Percentiles rank a stretch among this genome's conserved stretches.
Conservation (phyloP, 1,140 invertebrate species). For the Drosophila suzukii region DNA sequence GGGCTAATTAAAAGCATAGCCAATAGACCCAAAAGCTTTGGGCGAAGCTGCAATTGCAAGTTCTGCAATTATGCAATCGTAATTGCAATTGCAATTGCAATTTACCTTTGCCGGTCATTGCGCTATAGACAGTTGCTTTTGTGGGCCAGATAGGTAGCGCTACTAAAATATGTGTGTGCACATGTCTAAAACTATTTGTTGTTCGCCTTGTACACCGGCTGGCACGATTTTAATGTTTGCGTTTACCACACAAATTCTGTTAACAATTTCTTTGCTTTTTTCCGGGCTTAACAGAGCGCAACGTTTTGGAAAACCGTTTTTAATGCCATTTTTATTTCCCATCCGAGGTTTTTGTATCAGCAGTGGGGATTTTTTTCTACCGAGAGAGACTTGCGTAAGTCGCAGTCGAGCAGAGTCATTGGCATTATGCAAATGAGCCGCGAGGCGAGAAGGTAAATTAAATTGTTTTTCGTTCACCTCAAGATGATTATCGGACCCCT, state of each 20-base stretch:
- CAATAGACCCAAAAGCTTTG: slow-evolving; percentile 59
- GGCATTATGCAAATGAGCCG: slow-evolving; percentile 70
- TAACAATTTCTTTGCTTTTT: slow-evolving; percentile 67
- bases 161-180: slow-evolving; percentile 6
- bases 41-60: slow-evolving; percentile 22
- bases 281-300: slow-evolving; percentile 71
- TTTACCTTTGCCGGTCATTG: slow-evolving; percentile 69
- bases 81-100: slow-evolving; percentile 29
- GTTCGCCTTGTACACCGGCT: slow-evolving; percentile 46
- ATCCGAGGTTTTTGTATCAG: slow-evolving; percentile 13
- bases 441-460: slow-evolving; percentile 59
- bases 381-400: slow-evolving; percentile 69
- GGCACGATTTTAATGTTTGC: slow-evolving; percentile 54
- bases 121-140: slow-evolving; percentile 59
- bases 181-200: slow-evolving; percentile 54
- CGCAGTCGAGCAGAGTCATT: slow-evolving; percentile 56
- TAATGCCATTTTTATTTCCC: slow-evolving; percentile 39
- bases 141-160: slow-evolving; percentile 27
- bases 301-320: slow-evolving; percentile 64
- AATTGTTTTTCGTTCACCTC: slow-evolving; percentile 59
- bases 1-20: slow-evolving; percentile 62
- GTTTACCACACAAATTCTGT: slow-evolving; percentile 34
- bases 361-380: slow-evolving; percentile 24
- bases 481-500: slow-evolving; percentile 58
- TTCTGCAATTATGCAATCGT: slow-evolving; percentile 46